phyloP scores from a whole-genome alignment of 2,888 invertebrate species.

The Coelinius sp. region DNA sequence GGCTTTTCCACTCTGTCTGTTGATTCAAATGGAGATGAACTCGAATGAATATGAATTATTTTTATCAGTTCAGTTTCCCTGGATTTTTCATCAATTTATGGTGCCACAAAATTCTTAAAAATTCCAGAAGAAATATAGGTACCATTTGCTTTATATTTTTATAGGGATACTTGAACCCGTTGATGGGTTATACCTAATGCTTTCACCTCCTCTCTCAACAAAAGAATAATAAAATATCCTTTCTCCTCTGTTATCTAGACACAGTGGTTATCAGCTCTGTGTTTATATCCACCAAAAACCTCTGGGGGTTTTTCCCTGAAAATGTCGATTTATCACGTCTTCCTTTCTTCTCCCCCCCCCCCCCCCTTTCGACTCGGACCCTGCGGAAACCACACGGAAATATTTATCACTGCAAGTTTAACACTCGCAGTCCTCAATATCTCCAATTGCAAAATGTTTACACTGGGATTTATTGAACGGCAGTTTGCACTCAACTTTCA shows the following conservation, averaged over 20 bases:
- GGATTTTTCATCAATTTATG: neutral
- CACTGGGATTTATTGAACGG: constrained; percentile 15
- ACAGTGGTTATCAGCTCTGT: neutral
- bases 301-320: constrained; percentile 37
- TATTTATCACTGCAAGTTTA: constrained; percentile 35
- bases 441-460: constrained; percentile 30
- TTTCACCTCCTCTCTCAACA: neutral
- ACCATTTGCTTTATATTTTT: neutral
- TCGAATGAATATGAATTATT: neutral
- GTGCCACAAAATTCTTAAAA: neutral
- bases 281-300: constrained; percentile 19
- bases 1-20: too few relatives aligned
- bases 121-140: neutral
- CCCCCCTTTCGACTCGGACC: neutral
- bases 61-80: too few relatives aligned
- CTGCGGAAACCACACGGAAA: constrained; percentile 24
- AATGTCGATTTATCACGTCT: constrained; percentile 48
- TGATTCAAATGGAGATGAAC: neutral
- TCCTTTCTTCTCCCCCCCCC: constrained; percentile 8
- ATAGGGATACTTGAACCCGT: neutral
- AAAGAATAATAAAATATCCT: constrained; percentile 15
- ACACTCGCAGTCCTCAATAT: constrained; percentile 22
- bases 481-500: neutral
- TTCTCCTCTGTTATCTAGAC: neutral
- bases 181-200: neutral